These are phyloP conservation scores for Sebastes kiyomatsui DNA, from an alignment of 2,797 vertebrate genomes.

Conservation along the genomic window DNA sequence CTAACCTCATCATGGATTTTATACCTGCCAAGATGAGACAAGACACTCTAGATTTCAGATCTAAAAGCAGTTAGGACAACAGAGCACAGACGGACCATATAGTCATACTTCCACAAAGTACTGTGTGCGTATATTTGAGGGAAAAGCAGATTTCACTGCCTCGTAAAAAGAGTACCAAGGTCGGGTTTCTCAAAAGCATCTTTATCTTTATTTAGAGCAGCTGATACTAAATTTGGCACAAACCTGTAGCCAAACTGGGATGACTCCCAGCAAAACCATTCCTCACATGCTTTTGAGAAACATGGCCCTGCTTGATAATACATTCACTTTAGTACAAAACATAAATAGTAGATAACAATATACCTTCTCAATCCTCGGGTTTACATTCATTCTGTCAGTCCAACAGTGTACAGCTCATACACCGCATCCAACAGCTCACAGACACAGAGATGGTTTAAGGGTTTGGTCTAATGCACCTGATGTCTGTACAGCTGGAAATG, in stretches of 20 bases:
- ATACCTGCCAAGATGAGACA: background rate
- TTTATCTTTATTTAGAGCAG: constrained; percentile 16
- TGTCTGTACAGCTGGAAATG: constrained; percentile 22
- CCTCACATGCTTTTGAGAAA: constrained; percentile 27
- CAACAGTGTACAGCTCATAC: constrained; percentile 5
- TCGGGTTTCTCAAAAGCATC: constrained; percentile 31
- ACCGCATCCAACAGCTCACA: background rate
- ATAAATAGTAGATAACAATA: constrained; percentile 3
- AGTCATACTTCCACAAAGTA: background rate
- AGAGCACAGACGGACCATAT: background rate
- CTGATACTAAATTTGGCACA: constrained; percentile 39
- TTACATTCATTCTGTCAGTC: constrained; percentile 69
- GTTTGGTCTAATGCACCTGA: constrained; percentile 38
- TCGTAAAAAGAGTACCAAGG: background rate
- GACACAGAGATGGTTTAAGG: background rate
- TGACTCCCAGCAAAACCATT: background rate
- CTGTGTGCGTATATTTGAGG: constrained; percentile 14
- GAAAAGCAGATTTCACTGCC: constrained; percentile 6
- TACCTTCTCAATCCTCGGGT: background rate
- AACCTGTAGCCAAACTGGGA: constrained; percentile 12
- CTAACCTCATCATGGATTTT: background rate
- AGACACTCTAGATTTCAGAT: background rate
- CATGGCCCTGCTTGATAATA: constrained; percentile 15
- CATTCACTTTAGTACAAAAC: constrained; percentile 58
- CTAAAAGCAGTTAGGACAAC: background rate